Evolutionary conservation across 2,113 vertebrate species (phyloP).

Genomic region (Calcarius ornatus): DNA sequence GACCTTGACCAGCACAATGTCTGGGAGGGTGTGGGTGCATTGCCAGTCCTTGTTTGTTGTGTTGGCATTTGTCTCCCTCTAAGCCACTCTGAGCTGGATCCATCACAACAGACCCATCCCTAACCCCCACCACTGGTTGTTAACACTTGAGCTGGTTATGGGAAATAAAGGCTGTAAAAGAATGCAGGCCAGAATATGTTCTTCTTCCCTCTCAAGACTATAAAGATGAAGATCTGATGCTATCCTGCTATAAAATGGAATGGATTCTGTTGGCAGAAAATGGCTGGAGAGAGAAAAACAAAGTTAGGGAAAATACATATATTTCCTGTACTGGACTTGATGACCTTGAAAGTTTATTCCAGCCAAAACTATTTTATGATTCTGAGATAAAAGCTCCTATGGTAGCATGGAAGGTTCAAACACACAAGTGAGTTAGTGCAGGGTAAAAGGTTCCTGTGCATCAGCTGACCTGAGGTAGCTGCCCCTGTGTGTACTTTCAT

Average conservation of each 20-base stretch:
- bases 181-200: neutral
- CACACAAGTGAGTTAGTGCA: neutral
- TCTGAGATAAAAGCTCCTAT: neutral
- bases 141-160: too few species aligned
- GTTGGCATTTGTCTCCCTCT: neutral
- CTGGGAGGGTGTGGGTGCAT: neutral
- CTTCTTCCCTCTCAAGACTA: neutral
- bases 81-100: neutral
- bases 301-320: neutral
- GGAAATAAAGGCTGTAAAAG: neutral
- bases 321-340: neutral
- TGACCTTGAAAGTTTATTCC: neutral
- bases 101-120: fast-evolving
- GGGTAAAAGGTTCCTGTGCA: neutral
- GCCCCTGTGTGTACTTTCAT: neutral
- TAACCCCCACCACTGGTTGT: neutral
- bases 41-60: neutral
- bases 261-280: neutral
- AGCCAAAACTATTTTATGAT: neutral
- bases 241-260: neutral
- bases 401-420: neutral
- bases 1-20: neutral
- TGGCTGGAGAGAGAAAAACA: neutral
- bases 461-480: neutral
- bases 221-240: neutral